Evolutionary conservation across 2,113 vertebrate genomes (phyloP), one percentile per base, ranked within the genome.

Genomic region (Anas platyrhynchos): DNA sequence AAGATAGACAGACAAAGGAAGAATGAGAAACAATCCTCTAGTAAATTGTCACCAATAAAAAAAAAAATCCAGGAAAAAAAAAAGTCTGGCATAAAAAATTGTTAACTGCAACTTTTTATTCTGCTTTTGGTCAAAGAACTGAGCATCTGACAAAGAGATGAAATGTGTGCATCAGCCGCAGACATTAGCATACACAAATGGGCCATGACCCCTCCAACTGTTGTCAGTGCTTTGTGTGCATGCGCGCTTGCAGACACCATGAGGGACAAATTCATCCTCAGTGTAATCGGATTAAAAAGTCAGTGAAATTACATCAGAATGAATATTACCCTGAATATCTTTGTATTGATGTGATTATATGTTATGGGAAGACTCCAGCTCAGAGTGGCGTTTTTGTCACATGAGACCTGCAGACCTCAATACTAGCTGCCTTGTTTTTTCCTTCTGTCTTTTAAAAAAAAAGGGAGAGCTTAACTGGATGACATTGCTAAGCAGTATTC

Each of bases 171-270:
- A 55, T 38, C 69, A 68, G 71, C 65, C 73, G 61, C 29, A 43
- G 77, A 62, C 65, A 82, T 69, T 73, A 89, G 52, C 77, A 89
- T 32, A 76, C 68, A 87, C 65, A 93, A 81, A 93, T 65, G 55
- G 69, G 81, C 74, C 85, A 78, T 48, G 88, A 94, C 85, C 92
- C 68, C 74, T 71, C 65, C 81, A 69, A 81, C 56, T 91, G 90
- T 46, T 80, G 63, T 56, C 29, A 54, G 58, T 54, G 61, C 55
- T 76, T 74, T 14, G 31, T 65, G 34, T 84, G 38, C 36, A 22
- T 18, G 46, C 44, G 59, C 65, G 58, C 52, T 77, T 84, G 69
- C 55, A 81, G 81, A 54, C 23, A 92, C 32, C 18, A 10, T 4
- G 17, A 77, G 63, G 15, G 46, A 61, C 26, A 86, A 83, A 80